Base-by-base conservation (phyloP, 2,888 invertebrate species). In the Apeira syringaria region DNA sequence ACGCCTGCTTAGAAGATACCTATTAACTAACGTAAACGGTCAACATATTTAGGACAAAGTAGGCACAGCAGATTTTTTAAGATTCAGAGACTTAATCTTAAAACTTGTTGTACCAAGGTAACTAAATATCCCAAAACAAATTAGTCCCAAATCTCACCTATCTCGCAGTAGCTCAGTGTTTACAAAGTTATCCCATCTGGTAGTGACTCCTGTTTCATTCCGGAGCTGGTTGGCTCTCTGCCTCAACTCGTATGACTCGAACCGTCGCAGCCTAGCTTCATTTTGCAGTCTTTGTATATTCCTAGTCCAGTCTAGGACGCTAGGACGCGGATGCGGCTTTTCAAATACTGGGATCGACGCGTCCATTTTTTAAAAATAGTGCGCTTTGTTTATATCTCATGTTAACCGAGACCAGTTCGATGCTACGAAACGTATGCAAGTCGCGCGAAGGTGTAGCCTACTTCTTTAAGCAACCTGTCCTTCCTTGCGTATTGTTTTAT, bases 111-210 rank as follows among this genome's bases (percentile, higher is more conserved):
- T n/a, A n/a, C n/a, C n/a, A n/a, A n/a, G n/a, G n/a, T n/a, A n/a
- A n/a, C n/a, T n/a, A n/a, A n/a, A n/a, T n/a, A n/a, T 20, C 9
- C 11, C 9, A 10, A 26, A 26, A 1, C 4, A 4, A 15, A 15
- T 15, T 2, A 15, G 4, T 24, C 11, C 2, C 2, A 22, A 12
- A 33, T 3, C 57, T 63, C 73, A 92, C 92, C 96, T 92, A 73
- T 95, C 94, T 2, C 93, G 83, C 41, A 96, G 79, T 13, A 94
- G 86, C 41, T 93, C 92, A 74, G 94, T 94, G 56, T 95, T 96
- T 60, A 94, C 92, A 59, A 94, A 94, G 38, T 92, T 94, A 63
- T 95, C 94, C 96, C 96, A 97, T 64, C 93, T 90, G 0, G 95
- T 93, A 47, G 93, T 93, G 15, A 95, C 93, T 34, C 91, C 83